Base-by-base conservation (phyloP, 1,140 invertebrate genomes). In the Procambarus virginalis region DNA sequence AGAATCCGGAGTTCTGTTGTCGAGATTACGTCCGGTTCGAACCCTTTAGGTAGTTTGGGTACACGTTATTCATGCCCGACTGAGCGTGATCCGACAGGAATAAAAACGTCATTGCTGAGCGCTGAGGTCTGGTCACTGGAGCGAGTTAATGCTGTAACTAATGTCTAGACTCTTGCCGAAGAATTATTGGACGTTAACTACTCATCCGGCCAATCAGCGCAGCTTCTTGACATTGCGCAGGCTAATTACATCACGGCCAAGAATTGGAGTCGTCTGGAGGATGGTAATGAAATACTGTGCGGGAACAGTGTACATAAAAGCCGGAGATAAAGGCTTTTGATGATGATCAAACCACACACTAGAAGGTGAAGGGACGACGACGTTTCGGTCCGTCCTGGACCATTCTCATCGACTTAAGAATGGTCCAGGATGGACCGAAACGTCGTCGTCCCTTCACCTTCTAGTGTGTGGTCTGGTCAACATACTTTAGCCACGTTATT, bases 101-200 rank as follows among this genome's bases (percentile, higher is more conserved):
- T n/a, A 34, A 34, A 34, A 34, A 34, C 79, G 51, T 51, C 55
- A 82, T 34, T n/a, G 80, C 70, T 55, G 77, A 84, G 81, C 87
- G 70, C 68, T 64, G 86, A 49, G 86, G 55, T 79, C 51, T 49
- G 86, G 51, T 76, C 86, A 73, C 45, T 78, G 80, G 87, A 82
- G 87, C 87, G 87, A 70, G 81, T 77, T 89, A 84, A 89, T 89
- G 87, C 73, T 80, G 80, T 89, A 89, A 89, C 80, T 89, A 89
- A 89, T 84, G 70, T 81, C 51, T 49, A 12, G 60, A 89, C 80
- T 89, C 51, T 84, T 89, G 80, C 78, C 77, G 87, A 89, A 76
- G 70, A 89, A 48, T 89, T 89, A 89, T 84, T 84, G 87, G 87
- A 89, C 87, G 73, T 60, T 89, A 84, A 89, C 80, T 64, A 78